Base-by-base conservation (phyloP, 2,888 invertebrate species). In the Sphecodes monilicornis region DNA sequence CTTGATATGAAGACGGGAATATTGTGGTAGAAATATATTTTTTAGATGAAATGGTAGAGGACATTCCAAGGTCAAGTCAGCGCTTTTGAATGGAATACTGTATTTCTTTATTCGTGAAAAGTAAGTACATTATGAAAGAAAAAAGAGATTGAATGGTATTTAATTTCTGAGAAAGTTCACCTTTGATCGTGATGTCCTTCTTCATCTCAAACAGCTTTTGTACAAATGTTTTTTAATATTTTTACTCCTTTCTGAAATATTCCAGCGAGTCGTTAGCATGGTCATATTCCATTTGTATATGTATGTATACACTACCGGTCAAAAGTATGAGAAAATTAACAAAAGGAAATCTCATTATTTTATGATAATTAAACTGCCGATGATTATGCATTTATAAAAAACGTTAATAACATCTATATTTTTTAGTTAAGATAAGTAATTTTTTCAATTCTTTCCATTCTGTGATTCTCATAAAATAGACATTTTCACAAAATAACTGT, bases 231-330 rank as follows among this genome's bases (percentile, higher is more conserved):
- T 60, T 29, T 60, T 60, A 50, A 16, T 29, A 60, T 16, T 16
- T 60, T 29, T 16, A 29, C 2, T 29, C 29, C 5, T 16, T 5
- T 16, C 29, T 29, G 29, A 60, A 16, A 60, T 29, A 29, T 26
- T 60, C 6, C 60, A 60, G 29, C 60, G 29, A 60, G 6, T 60
- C 26, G n/a, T 29, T 60, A 16, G 1, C 16, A 29, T 16, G 29
- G 16, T 54, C 72, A 29, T 11, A 32, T 50, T 78, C 43, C 54
- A 69, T 78, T 43, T 64, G 82, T 72, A 68, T 74, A 75, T 29
- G 46, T 68, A 54, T 22, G 50, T 46, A 50, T 76, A 76, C 39
- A 64, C 32, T 64, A 3, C 64, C 32, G 64, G 32, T 8, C 64
- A 11, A 32, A 64, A 64, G 32, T 64, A 36, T 32, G 64, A 16